phyloP scores from a whole-genome alignment of 64 coral and sea anemone species.

The Stichodactyla helianthus region DNA sequence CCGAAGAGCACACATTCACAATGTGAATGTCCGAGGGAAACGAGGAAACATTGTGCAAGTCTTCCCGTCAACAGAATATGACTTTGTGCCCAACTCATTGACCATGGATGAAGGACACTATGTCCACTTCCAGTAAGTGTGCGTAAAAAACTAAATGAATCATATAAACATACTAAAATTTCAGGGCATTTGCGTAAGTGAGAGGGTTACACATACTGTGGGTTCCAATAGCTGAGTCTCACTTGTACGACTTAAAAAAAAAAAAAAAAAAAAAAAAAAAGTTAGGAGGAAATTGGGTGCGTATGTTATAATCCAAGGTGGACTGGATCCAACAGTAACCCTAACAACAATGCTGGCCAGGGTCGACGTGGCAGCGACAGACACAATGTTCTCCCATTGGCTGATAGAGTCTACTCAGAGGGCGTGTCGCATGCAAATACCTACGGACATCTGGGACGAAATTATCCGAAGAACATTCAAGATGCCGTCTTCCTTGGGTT shows the following conservation, averaged over 20 bases:
- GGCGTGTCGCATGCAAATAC: background rate
- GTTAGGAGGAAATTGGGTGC: background rate
- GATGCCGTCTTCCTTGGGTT: slow-evolving; percentile 71
- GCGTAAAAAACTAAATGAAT: background rate
- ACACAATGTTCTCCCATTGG: slow-evolving; percentile 65
- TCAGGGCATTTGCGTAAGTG: too few relatives aligned
- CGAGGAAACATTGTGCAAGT: slow-evolving; percentile 98
- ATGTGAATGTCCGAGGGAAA: slow-evolving; percentile 95
- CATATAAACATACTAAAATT: too few relatives aligned
- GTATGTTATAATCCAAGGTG: slow-evolving; percentile 38
- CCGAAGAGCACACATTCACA: slow-evolving; percentile 50
- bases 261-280: too few relatives aligned
- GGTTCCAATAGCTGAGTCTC: too few relatives aligned
- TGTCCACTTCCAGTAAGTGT: slow-evolving; percentile 92
- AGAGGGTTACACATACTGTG: too few relatives aligned
- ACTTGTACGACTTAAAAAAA: too few relatives aligned
- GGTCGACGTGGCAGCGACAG: slow-evolving; percentile 82
- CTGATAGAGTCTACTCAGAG: slow-evolving; percentile 8
- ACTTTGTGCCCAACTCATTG: slow-evolving; percentile 92
- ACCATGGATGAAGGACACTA: slow-evolving; percentile 62
- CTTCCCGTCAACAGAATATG: slow-evolving; percentile 89
- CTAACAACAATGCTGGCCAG: slow-evolving; percentile 83
- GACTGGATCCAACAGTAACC: slow-evolving; percentile 97
- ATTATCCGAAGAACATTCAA: slow-evolving; percentile 66
- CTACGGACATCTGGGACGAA: slow-evolving; percentile 57